Evolutionary conservation across 1,140 invertebrate species (phyloP).

Genomic region (Lamellibrachia luymesi): DNA sequence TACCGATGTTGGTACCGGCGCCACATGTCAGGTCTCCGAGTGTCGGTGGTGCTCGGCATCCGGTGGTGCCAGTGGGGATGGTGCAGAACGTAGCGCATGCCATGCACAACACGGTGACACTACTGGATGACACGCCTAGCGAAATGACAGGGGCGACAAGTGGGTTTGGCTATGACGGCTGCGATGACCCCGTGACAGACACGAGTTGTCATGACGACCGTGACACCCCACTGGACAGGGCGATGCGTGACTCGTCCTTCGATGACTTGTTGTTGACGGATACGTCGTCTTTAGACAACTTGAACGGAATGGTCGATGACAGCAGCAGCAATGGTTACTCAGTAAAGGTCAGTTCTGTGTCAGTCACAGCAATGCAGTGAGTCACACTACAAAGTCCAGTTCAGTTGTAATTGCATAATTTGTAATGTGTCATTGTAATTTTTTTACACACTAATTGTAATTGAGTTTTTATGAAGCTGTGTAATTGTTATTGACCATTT

Average conservation of each 20-base stretch:
- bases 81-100: background rate
- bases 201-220: background rate
- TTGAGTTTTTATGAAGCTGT: no score
- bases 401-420: no score
- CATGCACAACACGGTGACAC: background rate
- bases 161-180: background rate
- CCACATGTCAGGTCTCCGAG: background rate
- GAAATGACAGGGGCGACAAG: background rate
- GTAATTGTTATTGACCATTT: no score
- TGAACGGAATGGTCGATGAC: background rate
- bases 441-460: no score
- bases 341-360: background rate
- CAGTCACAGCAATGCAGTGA: background rate
- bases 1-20: background rate
- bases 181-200: background rate
- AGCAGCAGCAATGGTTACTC: background rate
- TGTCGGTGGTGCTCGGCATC: background rate
- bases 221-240: background rate
- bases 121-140: background rate
- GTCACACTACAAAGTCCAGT: no score
- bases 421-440: no score
- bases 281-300: background rate
- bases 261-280: background rate
- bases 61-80: conserved; percentile 12
- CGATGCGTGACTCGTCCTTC: background rate